Conservation (phyloP, 2,888 invertebrate species). For the Petrolisthes manimaculis region DNA sequence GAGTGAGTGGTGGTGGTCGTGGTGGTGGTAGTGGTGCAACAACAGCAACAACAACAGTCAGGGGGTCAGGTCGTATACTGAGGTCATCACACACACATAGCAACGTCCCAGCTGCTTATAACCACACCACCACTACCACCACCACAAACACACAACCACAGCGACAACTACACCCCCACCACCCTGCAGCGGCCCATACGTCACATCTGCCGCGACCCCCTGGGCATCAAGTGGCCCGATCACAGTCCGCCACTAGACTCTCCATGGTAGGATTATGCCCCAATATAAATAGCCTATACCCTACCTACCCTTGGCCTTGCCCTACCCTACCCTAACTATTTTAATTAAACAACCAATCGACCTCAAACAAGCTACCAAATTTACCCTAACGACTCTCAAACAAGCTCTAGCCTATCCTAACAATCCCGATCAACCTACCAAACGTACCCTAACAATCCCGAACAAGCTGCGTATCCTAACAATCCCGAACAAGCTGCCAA, state of each 20-base stretch:
- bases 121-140: background rate
- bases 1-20: conserved; percentile 44
- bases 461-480: too few relatives aligned
- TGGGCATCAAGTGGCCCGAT: conserved; percentile 58
- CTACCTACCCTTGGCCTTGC: too few relatives aligned
- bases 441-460: too few relatives aligned
- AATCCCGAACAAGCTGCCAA: too few relatives aligned
- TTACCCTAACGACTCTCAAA: too few relatives aligned
- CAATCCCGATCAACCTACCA: too few relatives aligned
- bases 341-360: too few relatives aligned
- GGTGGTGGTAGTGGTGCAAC: conserved; percentile 45
- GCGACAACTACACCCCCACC: background rate
- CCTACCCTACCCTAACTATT: too few relatives aligned
- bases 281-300: background rate
- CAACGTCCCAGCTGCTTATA: conserved; percentile 61
- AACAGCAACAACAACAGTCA: too few relatives aligned
- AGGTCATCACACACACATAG: conserved; percentile 60
- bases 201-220: conserved; percentile 62
- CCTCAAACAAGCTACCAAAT: too few relatives aligned
- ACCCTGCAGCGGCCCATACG: conserved; percentile 51
- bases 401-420: too few relatives aligned
- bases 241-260: conserved; percentile 64
- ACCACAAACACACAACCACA: too few relatives aligned
- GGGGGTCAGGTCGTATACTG: conserved; percentile 60
- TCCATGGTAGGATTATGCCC: conserved; percentile 58